Conservation (phyloP, 2,888 invertebrate genomes). For the Cancer borealis region DNA sequence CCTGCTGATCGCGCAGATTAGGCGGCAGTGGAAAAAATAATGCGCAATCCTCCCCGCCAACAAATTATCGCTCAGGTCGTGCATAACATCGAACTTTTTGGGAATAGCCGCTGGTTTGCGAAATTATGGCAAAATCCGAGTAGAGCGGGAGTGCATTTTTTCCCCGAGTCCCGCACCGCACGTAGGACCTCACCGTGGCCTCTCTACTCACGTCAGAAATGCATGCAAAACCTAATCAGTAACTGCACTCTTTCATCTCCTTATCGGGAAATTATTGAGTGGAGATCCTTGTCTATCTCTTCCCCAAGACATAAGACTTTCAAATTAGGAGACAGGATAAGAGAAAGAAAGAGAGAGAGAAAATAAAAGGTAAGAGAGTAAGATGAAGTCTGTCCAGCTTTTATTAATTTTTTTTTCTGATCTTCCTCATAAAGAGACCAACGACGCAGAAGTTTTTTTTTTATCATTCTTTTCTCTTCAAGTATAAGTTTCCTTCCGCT, state of each 20-base stretch:
- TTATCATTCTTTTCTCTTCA: not conserved
- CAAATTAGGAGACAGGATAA: not conserved
- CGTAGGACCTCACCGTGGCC: not conserved
- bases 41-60: not conserved
- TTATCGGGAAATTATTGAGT: not conserved
- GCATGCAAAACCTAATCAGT: not conserved
- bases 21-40: conserved; percentile 12
- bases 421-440: not conserved
- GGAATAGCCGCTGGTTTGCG: conserved; percentile 4
- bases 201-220: not conserved
- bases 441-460: not conserved
- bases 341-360: not conserved
- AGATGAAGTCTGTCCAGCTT: not conserved
- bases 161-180: not conserved
- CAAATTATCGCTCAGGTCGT: conserved; percentile 20
- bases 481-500: not conserved
- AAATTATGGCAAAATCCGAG: conserved; percentile 3
- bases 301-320: conserved; percentile 10
- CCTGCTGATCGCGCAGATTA: not conserved
- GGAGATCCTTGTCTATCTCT: not conserved
- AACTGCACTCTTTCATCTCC: not conserved
- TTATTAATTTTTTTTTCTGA: not conserved
- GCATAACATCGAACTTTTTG: not conserved
- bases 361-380: not conserved
- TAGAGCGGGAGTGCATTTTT: not conserved